Base-by-base conservation (phyloP, 2,113 vertebrate species). In the Clarias batrachus region DNA sequence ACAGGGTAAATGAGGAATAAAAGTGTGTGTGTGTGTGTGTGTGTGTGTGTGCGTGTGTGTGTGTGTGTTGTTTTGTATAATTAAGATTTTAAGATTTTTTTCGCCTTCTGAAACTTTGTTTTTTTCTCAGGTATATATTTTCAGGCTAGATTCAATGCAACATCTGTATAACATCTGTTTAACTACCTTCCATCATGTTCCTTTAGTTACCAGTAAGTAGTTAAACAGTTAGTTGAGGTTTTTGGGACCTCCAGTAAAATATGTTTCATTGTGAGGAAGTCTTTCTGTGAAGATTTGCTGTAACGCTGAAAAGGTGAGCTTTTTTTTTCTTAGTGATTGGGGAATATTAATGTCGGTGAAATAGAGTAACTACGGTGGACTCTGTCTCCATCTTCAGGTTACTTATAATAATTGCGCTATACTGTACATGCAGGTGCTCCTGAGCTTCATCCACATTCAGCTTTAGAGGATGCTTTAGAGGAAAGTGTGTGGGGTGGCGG, bases 321-420 rank as follows among this genome's bases (percentile, higher is more conserved):
- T 9, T 78, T 6, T 57, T 9, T 56, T 30, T 78, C 1, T n/a
- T n/a, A n/a, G n/a, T 78, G 30, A 57, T 78, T 23, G 3, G 4
- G 27, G 12, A 60, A 60, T 33, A 62, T 4, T 41, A 41, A 57
- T 30, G 10, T 19, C 83, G 83, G 74, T 78, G 84, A 82, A 19
- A 23, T 9, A 68, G 54, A 16, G 62, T 30, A 54, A 54, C 21
- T 57, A 78, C 52, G 73, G 37, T 82, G 84, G 52, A 17, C 74
- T 87, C 66, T 91, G 90, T 86, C 86, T 85, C 90, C 90, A 63
- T 86, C 90, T 91, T 56, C 85, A 87, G 88, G 63, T 84, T 68
- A 76, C 60, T 25, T 57, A 16, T 30, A n/a, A 13, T 21, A 21
- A 66, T 16, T 65, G 68, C 16, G 30, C 11, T 56, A 17, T 6